Conservation (phyloP, 2,797 vertebrate genomes). For the Triplophysa yarkandensis region DNA sequence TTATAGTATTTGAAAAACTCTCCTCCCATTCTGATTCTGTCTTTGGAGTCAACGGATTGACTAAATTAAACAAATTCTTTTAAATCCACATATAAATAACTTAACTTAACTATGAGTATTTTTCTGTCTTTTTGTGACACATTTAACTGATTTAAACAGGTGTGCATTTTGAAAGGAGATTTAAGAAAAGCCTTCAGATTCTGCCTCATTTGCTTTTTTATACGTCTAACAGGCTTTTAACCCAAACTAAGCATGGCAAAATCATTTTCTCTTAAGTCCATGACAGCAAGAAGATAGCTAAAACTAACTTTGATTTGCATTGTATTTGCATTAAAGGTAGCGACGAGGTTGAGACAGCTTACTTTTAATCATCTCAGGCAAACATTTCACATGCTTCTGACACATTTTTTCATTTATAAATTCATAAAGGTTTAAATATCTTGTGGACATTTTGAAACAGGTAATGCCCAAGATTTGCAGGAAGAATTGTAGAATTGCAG, state of each 20-base stretch:
- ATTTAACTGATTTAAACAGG: not conserved
- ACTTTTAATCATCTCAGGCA: not conserved
- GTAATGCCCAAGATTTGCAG: not conserved
- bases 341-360: not conserved
- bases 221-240: not conserved
- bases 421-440: not conserved
- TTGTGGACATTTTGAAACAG: conserved; percentile 1
- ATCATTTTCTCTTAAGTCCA: not conserved
- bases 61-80: not conserved
- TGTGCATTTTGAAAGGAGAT: not conserved
- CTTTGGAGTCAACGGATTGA: not conserved
- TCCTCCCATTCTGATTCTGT: not conserved
- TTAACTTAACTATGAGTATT: not conserved
- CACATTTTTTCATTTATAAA: not conserved
- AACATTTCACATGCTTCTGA: not conserved
- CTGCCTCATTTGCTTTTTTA: not conserved
- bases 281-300: not conserved
- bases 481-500: not conserved
- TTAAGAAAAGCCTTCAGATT: not conserved
- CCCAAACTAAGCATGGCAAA: not conserved
- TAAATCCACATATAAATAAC: not conserved
- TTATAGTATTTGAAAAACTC: not conserved
- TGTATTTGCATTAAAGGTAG: conserved; percentile 2
- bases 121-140: not conserved
- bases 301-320: conserved; percentile 10